A percentile compares a stretch with the other conserved stretches of the same genome.
phyloP scores from a whole-genome alignment of 2,113 vertebrate species.

The Polyodon spathula region DNA sequence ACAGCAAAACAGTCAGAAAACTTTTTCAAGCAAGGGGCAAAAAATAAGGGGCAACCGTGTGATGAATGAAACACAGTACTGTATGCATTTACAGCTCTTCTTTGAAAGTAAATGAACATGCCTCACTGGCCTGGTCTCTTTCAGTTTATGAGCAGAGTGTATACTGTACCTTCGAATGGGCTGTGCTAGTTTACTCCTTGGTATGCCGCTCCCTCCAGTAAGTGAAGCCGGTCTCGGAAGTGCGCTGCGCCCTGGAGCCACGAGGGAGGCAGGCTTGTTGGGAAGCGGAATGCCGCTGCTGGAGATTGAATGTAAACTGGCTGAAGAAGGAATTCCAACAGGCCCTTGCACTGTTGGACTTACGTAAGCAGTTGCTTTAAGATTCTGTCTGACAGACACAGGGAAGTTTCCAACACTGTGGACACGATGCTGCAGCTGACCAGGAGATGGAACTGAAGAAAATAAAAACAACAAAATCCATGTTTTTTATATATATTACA shows the following conservation, averaged over 20 bases:
- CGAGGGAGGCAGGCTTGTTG: conserved; percentile 64
- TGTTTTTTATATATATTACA: too few species aligned
- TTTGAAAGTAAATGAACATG: neutral
- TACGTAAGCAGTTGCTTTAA: conserved; percentile 93
- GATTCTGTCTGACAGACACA: conserved; percentile 61
- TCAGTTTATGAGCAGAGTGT: neutral
- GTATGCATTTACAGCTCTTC: too few species aligned
- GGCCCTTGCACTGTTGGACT: conserved; percentile 85
- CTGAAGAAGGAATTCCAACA: conserved; percentile 53
- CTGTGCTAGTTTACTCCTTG: conserved; percentile 84
- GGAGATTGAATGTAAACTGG: conserved; percentile 60
- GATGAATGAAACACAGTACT: too few species aligned
- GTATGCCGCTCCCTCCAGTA: conserved; percentile 66
- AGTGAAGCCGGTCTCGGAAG: conserved; percentile 84
- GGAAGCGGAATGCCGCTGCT: conserved; percentile 69
- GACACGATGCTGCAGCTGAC: conserved; percentile 80
- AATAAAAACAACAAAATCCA: conserved; percentile 17
- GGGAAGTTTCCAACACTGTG: conserved; percentile 88
- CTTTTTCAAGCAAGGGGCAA: too few species aligned
- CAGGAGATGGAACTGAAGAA: conserved; percentile 75
- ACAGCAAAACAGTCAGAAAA: too few species aligned
- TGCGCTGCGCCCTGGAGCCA: conserved; percentile 66
- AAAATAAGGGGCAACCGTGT: too few species aligned
- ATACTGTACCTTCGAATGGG: conserved; percentile 76
- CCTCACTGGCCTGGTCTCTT: too few species aligned